Evolutionary conservation across 2,797 vertebrate species (phyloP).

Genomic region (Typhlichthys eigenmanni): DNA sequence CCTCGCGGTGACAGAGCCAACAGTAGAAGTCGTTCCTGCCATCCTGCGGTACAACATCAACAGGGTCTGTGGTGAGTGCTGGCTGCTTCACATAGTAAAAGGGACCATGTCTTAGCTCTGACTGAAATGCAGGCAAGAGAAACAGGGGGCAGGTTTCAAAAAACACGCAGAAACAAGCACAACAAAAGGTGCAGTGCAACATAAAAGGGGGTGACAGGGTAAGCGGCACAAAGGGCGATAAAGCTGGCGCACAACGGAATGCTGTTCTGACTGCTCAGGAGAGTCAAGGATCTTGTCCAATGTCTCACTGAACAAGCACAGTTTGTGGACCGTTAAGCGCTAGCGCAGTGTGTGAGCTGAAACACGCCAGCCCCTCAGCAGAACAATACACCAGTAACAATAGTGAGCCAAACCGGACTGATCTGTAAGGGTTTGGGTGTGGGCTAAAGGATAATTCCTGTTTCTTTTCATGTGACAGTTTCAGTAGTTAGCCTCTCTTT

Average conservation of each 20-base stretch:
- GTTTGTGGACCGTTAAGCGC: neutral
- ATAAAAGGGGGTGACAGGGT: conserved; percentile 67
- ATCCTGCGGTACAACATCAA: conserved; percentile 99
- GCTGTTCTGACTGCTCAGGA: conserved; percentile 5
- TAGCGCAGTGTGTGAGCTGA: too few species aligned
- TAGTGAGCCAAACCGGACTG: conserved; percentile 19
- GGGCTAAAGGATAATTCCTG: conserved; percentile 10
- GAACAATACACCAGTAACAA: conserved; percentile 20
- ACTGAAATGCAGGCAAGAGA: conserved; percentile 98
- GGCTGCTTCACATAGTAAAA: conserved; percentile 99
- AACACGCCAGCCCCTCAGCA: too few species aligned
- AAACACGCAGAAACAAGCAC: conserved; percentile 81
- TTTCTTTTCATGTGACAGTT: conserved; percentile 4
- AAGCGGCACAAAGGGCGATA: conserved; percentile 44
- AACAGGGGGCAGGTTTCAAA: conserved; percentile 94
- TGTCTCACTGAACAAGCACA: neutral
- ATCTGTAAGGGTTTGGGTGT: conserved; percentile 37
- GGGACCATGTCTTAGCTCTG: conserved; percentile 99
- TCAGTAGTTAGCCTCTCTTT: too few species aligned
- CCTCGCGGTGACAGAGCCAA: conserved; percentile 98
- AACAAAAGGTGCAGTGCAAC: conserved; percentile 76
- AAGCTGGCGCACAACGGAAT: conserved; percentile 37
- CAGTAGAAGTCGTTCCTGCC: conserved; percentile 99
- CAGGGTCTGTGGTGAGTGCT: conserved; percentile 92
- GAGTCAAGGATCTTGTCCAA: neutral